Conservation (phyloP, 2,797 vertebrate genomes). For the Pteropus rufus region DNA sequence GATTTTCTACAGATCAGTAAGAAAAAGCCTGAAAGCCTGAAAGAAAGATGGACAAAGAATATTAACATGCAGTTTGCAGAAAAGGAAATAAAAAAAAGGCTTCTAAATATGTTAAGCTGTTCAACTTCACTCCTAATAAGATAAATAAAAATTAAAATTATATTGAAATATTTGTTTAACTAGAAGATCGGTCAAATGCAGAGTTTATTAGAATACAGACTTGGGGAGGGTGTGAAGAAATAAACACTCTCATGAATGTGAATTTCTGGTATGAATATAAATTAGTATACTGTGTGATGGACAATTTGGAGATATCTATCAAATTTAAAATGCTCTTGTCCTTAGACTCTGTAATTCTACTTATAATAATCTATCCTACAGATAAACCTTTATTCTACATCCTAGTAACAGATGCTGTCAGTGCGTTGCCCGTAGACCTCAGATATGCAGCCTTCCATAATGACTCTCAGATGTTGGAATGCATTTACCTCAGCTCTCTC, state of each 20-base stretch:
- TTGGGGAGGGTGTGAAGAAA: not conserved
- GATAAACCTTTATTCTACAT: not conserved
- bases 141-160: slow-evolving; percentile 6
- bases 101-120: not conserved
- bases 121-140: not conserved
- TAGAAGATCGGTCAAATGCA: not conserved
- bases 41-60: not conserved
- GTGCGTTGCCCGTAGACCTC: not conserved
- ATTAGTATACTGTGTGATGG: not conserved
- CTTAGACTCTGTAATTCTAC: not conserved
- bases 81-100: not conserved
- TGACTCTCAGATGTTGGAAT: not conserved
- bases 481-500: not conserved
- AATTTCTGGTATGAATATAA: not conserved
- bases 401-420: not conserved
- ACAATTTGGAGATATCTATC: not conserved
- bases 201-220: not conserved
- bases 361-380: not conserved
- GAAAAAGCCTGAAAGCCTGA: not conserved
- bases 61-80: not conserved
- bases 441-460: not conserved
- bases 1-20: not conserved
- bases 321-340: not conserved
- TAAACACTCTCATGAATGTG: not conserved
- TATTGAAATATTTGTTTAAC: not conserved